phyloP scores from a whole-genome alignment of 2,888 invertebrate genomes.

The Tinea pellionella region DNA sequence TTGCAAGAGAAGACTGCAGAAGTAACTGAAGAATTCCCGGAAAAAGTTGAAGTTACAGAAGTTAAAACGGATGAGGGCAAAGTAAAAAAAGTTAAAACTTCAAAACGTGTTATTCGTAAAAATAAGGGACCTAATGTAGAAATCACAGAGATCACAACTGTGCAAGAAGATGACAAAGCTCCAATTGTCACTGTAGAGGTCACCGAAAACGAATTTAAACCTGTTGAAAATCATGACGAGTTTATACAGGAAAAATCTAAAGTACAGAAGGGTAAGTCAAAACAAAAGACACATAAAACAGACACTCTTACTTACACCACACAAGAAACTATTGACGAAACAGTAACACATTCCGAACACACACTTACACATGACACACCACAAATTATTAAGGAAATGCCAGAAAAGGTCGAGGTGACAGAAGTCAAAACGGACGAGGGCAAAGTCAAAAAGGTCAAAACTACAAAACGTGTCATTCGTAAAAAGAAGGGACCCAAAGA shows the following conservation, averaged over 20 bases:
- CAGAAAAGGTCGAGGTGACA: conserved; percentile 33
- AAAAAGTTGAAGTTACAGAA: too few relatives aligned
- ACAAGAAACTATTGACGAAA: background rate
- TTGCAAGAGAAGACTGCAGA: too few relatives aligned
- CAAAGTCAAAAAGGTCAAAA: too few relatives aligned
- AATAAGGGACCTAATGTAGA: conserved; percentile 29
- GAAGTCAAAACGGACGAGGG: conserved; percentile 44
- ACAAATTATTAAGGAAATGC: background rate
- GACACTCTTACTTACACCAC: conserved; percentile 17
- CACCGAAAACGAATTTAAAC: conserved; percentile 27
- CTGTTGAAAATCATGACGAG: conserved; percentile 32
- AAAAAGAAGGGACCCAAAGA: conserved; percentile 1
- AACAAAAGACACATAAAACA: conserved; percentile 21
- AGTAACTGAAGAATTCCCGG: background rate
- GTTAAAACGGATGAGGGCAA: too few relatives aligned
- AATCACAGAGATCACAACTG: conserved; percentile 43
- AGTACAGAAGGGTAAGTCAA: conserved; percentile 24
- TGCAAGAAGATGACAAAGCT: conserved; percentile 30
- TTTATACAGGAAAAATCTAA: conserved; percentile 26
- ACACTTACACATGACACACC: background rate
- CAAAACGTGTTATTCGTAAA: conserved; percentile 32
- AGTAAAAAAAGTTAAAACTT: conserved; percentile 22
- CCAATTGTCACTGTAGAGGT: conserved; percentile 30
- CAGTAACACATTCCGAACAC: background rate
- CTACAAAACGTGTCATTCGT: conserved; percentile 15